These are phyloP conservation scores for Tipula lateralis DNA, from an alignment of 2,888 invertebrate species.

Conservation along the genomic window DNA sequence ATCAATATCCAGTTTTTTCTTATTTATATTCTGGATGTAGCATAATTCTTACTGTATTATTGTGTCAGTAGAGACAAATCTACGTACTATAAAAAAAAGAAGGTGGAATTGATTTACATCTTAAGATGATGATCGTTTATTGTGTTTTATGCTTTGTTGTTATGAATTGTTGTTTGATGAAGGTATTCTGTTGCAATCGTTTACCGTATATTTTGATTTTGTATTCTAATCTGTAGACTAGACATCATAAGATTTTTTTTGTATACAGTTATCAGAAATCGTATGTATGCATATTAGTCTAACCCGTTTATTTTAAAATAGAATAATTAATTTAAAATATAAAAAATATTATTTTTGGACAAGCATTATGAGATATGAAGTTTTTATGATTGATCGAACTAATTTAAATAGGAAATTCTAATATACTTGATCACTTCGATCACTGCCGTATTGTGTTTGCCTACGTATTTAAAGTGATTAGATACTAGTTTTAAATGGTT, in stretches of 20 bases:
- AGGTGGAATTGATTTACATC: not conserved
- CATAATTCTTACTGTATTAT: constrained; percentile 5
- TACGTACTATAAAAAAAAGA: not conserved
- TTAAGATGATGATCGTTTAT: not conserved
- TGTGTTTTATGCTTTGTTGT: not conserved
- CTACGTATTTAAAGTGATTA: too few species aligned
- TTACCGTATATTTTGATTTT: not conserved
- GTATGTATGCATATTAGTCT: too few species aligned
- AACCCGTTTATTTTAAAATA: too few species aligned
- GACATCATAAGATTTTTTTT: not conserved
- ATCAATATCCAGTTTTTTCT: not conserved
- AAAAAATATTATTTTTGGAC: too few species aligned
- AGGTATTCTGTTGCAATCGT: not conserved
- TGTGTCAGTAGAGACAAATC: constrained; percentile 11
- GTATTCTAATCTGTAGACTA: not conserved
- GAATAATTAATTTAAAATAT: too few species aligned
- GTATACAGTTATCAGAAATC: not conserved
- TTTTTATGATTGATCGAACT: too few species aligned
- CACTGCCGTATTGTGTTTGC: too few species aligned
- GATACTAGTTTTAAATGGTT: too few species aligned
- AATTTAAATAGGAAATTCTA: too few species aligned
- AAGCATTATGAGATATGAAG: too few species aligned
- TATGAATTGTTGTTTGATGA: not conserved
- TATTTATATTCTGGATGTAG: not conserved
- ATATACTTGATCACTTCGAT: too few species aligned